phyloP scores from a whole-genome alignment of 2,797 vertebrate genomes.

The Poeciliopsis gracilis region DNA sequence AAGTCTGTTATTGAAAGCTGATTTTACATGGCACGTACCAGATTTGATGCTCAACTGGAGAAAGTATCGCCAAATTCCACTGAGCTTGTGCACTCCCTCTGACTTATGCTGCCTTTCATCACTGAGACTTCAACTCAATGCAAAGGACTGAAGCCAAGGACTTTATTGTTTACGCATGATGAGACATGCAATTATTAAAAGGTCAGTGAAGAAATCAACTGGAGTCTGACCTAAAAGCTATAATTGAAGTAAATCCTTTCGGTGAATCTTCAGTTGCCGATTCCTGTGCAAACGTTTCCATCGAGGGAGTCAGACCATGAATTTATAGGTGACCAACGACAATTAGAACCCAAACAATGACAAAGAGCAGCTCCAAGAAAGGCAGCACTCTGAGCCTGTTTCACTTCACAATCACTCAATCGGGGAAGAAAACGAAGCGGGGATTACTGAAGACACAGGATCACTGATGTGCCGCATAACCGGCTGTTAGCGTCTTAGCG shows the following conservation, averaged over 20 bases:
- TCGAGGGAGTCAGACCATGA: constrained; percentile 28
- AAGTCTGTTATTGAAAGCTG: not conserved
- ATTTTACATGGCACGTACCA: not conserved
- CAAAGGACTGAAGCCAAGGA: constrained; percentile 5
- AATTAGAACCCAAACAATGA: constrained; percentile 57
- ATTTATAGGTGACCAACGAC: constrained; percentile 36
- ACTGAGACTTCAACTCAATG: not conserved
- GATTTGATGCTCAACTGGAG: constrained; percentile 2
- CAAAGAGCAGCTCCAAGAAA: constrained; percentile 3
- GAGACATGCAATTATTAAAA: constrained; percentile 8
- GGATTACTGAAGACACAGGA: constrained; percentile 24
- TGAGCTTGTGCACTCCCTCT: not conserved
- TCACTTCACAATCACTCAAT: constrained; percentile 62
- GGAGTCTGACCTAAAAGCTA: constrained; percentile 1
- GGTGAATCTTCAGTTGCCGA: constrained; percentile 45
- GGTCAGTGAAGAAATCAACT: constrained; percentile 11
- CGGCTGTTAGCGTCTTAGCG: constrained; percentile 47
- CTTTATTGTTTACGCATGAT: not conserved
- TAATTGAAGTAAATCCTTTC: constrained; percentile 27
- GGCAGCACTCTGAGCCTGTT: constrained; percentile 40
- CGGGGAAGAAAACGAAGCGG: constrained; percentile 7
- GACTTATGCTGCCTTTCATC: not conserved
- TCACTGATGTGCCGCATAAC: constrained; percentile 25
- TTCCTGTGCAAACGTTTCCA: constrained; percentile 35
- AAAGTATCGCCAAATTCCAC: constrained; percentile 1